Percentiles rank a stretch among this genome's conserved stretches.
These are phyloP conservation scores for Redunca redunca DNA, from an alignment of 2,113 vertebrate species.

Conservation along the genomic window DNA sequence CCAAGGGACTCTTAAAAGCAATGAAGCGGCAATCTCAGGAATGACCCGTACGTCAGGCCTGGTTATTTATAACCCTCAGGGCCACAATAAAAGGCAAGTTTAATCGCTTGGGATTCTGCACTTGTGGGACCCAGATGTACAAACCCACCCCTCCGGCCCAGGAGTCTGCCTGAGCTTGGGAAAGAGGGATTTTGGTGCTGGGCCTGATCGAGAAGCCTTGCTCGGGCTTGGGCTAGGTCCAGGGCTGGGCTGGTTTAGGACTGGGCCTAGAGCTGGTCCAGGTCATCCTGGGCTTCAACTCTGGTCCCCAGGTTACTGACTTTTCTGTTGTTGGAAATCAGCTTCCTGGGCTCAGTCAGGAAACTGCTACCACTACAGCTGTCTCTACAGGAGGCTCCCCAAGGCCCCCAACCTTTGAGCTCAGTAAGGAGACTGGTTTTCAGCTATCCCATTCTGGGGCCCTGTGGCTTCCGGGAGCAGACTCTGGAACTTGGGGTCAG, in stretches of 20 bases:
- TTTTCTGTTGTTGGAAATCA: not conserved
- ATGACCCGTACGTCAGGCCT: conserved; percentile 49
- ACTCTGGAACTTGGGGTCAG: not conserved
- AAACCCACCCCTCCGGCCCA: not conserved
- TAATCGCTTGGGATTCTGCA: conserved; percentile 15
- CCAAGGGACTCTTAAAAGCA: conserved; percentile 63
- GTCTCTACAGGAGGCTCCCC: not conserved
- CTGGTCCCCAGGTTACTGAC: not conserved
- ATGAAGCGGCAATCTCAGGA: conserved; percentile 52
- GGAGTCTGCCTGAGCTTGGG: not conserved
- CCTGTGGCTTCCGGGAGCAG: not conserved
- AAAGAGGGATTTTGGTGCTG: not conserved
- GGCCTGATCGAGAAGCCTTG: not conserved
- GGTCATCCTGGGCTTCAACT: not conserved
- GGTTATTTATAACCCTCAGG: conserved; percentile 58
- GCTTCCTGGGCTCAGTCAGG: not conserved
- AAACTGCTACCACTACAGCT: not conserved
- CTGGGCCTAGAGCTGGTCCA: not conserved
- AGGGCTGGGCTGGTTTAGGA: not conserved
- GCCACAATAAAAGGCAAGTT: conserved; percentile 34
- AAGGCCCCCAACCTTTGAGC: accelerated
- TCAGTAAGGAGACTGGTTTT: not conserved
- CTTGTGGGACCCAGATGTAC: not conserved
- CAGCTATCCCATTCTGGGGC: not conserved
- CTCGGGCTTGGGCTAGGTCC: not conserved